Conservation (phyloP, 2,113 vertebrate species). For the Vulpes lagopus region DNA sequence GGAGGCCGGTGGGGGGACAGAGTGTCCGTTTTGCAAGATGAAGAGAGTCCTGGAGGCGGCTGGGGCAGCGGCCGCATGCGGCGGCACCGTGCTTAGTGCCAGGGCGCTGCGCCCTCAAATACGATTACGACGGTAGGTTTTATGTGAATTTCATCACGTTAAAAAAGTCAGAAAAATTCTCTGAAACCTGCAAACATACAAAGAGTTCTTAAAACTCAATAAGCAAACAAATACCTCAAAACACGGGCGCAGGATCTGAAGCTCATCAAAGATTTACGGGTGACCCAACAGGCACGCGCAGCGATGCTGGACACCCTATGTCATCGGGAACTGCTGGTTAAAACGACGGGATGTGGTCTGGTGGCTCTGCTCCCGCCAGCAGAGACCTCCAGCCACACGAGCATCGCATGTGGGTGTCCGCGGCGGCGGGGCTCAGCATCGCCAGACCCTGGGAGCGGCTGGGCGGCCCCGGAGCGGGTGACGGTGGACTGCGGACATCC, state of each 20-base stretch:
- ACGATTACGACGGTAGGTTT: rapidly evolving
- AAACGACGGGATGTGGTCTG: no score
- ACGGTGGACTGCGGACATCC: neutral
- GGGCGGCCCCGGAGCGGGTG: neutral
- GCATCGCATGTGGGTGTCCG: rapidly evolving
- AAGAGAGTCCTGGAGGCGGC: neutral
- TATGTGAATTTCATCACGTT: neutral
- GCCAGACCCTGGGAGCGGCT: neutral
- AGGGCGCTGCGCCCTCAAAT: rapidly evolving
- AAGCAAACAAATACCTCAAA: neutral
- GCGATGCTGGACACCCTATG: neutral
- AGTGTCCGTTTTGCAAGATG: neutral
- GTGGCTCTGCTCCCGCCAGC: neutral
- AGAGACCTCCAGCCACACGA: neutral
- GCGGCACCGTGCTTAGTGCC: neutral
- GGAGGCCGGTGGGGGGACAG: neutral
- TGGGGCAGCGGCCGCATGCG: rapidly evolving
- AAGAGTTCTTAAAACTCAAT: neutral
- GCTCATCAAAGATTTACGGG: no score
- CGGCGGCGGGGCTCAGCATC: neutral
- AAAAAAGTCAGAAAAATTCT: neutral
- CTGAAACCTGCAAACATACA: neutral
- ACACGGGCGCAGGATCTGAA: neutral
- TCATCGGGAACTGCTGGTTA: rapidly evolving
- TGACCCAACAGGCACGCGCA: no score